These are phyloP conservation scores for Omphaloscelis lunosa DNA, from an alignment of 2,888 invertebrate genomes.

Conservation along the genomic window DNA sequence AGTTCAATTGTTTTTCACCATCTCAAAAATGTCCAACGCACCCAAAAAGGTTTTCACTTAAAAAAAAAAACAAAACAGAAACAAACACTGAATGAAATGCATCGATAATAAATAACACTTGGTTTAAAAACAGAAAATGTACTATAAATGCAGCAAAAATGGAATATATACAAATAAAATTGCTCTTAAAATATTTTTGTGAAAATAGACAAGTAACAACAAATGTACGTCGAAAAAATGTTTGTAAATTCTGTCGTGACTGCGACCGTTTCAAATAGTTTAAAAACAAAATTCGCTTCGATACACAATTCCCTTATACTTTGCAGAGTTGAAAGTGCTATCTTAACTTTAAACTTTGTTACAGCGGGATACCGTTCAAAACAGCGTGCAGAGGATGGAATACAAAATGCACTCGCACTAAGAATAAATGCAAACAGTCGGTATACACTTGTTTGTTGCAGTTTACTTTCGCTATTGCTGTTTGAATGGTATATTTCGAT, in stretches of 20 bases:
- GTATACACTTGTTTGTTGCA: slow-evolving; percentile 57
- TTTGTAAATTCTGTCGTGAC: slow-evolving; percentile 49
- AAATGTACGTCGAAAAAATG: slow-evolving; percentile 54
- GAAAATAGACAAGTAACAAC: slow-evolving; percentile 49
- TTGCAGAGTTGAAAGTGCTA: slow-evolving; percentile 22
- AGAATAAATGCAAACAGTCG: slow-evolving; percentile 63
- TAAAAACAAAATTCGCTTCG: slow-evolving; percentile 62
- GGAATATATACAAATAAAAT: slow-evolving; percentile 37
- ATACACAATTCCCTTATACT: slow-evolving; percentile 55
- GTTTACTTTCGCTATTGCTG: slow-evolving; percentile 61
- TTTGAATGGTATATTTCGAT: slow-evolving; percentile 57
- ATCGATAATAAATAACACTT: slow-evolving; percentile 18
- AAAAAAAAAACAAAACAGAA: slow-evolving; percentile 8
- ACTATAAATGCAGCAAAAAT: slow-evolving; percentile 56
- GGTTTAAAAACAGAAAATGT: slow-evolving; percentile 30
- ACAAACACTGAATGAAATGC: slow-evolving; percentile 36
- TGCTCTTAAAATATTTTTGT: slow-evolving; percentile 31
- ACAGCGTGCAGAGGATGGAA: slow-evolving; percentile 22
- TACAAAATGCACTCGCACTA: slow-evolving; percentile 60
- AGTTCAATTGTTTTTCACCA: too few species aligned
- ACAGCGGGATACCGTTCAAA: slow-evolving; percentile 35
- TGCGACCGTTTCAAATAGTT: slow-evolving; percentile 57
- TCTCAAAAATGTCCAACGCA: too few species aligned
- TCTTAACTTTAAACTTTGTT: slow-evolving; percentile 36
- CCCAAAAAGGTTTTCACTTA: too few species aligned